Conservation (phyloP, 2,113 vertebrate genomes). For the Geococcyx californianus region DNA sequence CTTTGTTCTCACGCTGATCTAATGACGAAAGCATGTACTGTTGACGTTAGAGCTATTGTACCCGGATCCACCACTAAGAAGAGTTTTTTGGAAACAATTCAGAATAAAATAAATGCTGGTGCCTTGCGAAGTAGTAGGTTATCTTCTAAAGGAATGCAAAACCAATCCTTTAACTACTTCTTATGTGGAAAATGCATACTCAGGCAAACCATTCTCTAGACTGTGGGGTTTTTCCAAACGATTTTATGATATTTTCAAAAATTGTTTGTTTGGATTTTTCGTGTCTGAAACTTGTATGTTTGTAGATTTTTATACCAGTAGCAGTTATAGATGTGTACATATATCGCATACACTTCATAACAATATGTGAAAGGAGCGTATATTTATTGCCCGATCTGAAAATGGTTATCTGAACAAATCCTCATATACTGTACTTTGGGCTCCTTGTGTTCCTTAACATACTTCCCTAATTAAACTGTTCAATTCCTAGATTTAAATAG, state of each 20-base stretch:
- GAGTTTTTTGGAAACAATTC: neutral
- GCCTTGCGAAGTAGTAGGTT: neutral
- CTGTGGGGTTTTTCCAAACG: neutral
- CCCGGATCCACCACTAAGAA: neutral
- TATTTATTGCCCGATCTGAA: neutral
- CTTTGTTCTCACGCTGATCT: neutral
- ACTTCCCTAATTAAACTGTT: conserved; percentile 18
- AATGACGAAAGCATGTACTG: neutral
- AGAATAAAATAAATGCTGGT: neutral
- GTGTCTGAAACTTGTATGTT: neutral
- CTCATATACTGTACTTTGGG: neutral
- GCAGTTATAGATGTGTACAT: neutral
- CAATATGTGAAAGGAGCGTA: neutral
- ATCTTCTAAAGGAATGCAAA: neutral
- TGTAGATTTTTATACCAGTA: neutral
- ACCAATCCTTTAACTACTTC: neutral
- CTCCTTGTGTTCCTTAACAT: neutral
- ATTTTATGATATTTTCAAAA: neutral
- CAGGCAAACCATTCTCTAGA: neutral
- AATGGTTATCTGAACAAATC: neutral
- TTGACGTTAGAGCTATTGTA: neutral
- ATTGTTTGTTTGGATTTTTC: neutral
- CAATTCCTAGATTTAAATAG: conserved; percentile 17
- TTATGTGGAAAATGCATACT: neutral
- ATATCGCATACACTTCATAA: neutral